Percentiles rank a stretch among this genome's conserved stretches.
Conservation (phyloP, 1,140 invertebrate species). For the Popillia japonica region DNA sequence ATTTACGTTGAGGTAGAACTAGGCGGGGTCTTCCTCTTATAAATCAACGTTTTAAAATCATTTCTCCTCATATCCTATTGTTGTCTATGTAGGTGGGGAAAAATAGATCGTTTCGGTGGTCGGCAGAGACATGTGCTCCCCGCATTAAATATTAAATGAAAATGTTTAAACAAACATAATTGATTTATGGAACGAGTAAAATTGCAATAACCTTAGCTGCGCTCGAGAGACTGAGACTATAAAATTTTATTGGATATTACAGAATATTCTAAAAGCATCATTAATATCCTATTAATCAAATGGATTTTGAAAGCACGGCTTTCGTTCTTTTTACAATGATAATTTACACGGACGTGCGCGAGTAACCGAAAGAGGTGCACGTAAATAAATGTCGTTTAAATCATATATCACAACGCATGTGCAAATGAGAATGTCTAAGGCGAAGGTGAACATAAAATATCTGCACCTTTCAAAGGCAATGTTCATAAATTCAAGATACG, state of each 20-base stretch:
- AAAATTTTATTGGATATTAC: constrained; percentile 27
- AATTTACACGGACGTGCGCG: background rate
- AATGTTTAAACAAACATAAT: too few relatives aligned
- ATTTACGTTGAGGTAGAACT: too few relatives aligned
- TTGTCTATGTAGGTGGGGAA: too few relatives aligned
- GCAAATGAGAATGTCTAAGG: constrained; percentile 27
- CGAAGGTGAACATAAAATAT: constrained; percentile 4
- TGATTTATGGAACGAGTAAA: too few relatives aligned
- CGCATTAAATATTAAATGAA: too few relatives aligned
- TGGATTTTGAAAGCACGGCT: background rate
- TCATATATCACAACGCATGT: constrained; percentile 26
- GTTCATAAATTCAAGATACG: constrained; percentile 9
- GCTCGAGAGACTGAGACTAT: too few relatives aligned
- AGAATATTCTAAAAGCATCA: constrained; percentile 2
- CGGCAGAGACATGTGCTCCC: too few relatives aligned
- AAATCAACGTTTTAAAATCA: too few relatives aligned
- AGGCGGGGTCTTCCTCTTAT: too few relatives aligned
- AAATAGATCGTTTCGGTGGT: too few relatives aligned
- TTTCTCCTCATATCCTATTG: too few relatives aligned
- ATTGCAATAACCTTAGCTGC: too few relatives aligned
- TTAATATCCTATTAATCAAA: constrained; percentile 20
- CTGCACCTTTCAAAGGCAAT: constrained; percentile 24
- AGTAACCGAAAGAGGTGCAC: background rate
- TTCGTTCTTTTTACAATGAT: constrained; percentile 12
- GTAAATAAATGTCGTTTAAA: constrained; percentile 28